A percentile compares a stretch with the other conserved stretches of the same genome.
Evolutionary conservation across 2,113 vertebrate species (phyloP).

Genomic region (rabbit (Oryctolagus cuniculus)): mOryCun1.1 NC_091434.1:63633501-63634000

Average conservation of each 20-base stretch:
- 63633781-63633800: slow-evolving; percentile 37
- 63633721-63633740: slow-evolving; percentile 44
- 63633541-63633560: too few relatives aligned
- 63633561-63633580: too few relatives aligned
- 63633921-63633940: background rate
- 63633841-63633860: slow-evolving; percentile 32
- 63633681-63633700: background rate
- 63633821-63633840: background rate
- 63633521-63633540: too few relatives aligned
- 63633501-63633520: too few relatives aligned
- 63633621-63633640: too few relatives aligned
- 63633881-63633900: slow-evolving; percentile 38
- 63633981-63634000: slow-evolving; percentile 79
- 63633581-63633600: too few relatives aligned
- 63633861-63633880: slow-evolving; percentile 51
- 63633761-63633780: background rate
- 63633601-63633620: too few relatives aligned
- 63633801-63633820: slow-evolving; percentile 40
- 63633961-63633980: slow-evolving; percentile 61
- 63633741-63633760: background rate
- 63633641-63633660: too few relatives aligned
- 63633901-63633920: background rate
- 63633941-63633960: background rate
- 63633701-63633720: slow-evolving; percentile 20
- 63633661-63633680: too few relatives aligned